Evolutionary conservation across 2,888 invertebrate genomes (phyloP).

Genomic region (Stomorhina lunata): DNA sequence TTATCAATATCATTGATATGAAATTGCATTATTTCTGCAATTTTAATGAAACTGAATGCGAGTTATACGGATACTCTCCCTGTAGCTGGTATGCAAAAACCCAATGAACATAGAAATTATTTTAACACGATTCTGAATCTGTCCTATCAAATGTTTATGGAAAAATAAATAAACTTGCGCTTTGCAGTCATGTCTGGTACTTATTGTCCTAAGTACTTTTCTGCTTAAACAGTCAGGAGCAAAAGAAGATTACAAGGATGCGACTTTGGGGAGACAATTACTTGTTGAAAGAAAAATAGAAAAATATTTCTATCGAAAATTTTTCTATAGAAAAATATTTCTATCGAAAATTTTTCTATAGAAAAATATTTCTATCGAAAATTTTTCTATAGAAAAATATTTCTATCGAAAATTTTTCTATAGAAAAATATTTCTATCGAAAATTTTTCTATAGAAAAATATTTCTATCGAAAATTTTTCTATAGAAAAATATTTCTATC

Average conservation of each 20-base stretch:
- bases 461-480: too few relatives aligned
- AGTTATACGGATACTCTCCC: background rate
- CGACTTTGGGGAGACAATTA: background rate
- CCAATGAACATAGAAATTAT: slow-evolving; percentile 38
- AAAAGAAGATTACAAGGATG: background rate
- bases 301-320: too few relatives aligned
- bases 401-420: too few relatives aligned
- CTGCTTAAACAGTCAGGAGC: background rate
- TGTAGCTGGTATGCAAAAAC: slow-evolving; percentile 2
- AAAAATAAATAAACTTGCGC: slow-evolving; percentile 38
- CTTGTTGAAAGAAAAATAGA: too few relatives aligned
- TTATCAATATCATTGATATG: background rate
- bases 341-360: too few relatives aligned
- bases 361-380: too few relatives aligned
- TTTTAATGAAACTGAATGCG: background rate
- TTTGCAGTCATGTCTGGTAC: slow-evolving; percentile 37
- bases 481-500: too few relatives aligned
- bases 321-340: too few relatives aligned
- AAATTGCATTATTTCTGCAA: background rate
- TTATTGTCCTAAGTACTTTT: slow-evolving; percentile 25
- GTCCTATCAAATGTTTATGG: slow-evolving; percentile 31
- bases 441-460: too few relatives aligned
- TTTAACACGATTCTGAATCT: slow-evolving; percentile 27
- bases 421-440: too few relatives aligned
- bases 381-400: too few relatives aligned